Percentiles rank a stretch among this genome's conserved stretches.
phyloP scores from a whole-genome alignment of 92 coral and sea anemone genomes.

The Siderastrea siderea region DNA sequence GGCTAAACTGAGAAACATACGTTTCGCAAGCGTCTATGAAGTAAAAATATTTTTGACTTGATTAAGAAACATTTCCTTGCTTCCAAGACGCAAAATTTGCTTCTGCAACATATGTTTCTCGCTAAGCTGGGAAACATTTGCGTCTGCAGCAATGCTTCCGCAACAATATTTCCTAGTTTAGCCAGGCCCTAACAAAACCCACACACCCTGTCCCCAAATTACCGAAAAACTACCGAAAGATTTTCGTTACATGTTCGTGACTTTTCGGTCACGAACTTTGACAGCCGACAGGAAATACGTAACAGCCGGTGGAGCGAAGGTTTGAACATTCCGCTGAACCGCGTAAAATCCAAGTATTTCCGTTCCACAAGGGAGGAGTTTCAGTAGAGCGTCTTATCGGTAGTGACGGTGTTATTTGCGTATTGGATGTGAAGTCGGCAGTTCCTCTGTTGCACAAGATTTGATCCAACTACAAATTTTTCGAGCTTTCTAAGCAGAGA shows the following conservation, averaged over 20 bases:
- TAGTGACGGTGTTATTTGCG: slow-evolving; percentile 6
- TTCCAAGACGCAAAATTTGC: no score
- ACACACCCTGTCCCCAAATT: background rate
- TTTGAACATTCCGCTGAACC: slow-evolving; percentile 12
- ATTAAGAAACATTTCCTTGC: no score
- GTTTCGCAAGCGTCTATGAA: no score
- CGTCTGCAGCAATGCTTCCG: no score
- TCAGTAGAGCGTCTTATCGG: slow-evolving; percentile 22
- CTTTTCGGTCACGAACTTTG: background rate
- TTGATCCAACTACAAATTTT: background rate
- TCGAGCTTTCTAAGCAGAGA: background rate
- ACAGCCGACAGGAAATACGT: slow-evolving; percentile 44
- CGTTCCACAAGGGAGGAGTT: slow-evolving; percentile 38
- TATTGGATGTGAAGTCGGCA: background rate
- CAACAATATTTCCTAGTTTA: no score
- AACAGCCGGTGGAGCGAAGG: background rate
- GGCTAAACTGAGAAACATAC: no score
- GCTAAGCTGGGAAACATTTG: no score
- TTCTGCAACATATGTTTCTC: no score
- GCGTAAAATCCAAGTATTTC: slow-evolving; percentile 35
- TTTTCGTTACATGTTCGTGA: background rate
- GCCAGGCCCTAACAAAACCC: no score
- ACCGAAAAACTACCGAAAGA: background rate
- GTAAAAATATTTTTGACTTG: no score
- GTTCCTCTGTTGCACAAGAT: slow-evolving; percentile 13